Conservation (phyloP, 2,797 vertebrate genomes). For the Emydoidea blandingii region DNA sequence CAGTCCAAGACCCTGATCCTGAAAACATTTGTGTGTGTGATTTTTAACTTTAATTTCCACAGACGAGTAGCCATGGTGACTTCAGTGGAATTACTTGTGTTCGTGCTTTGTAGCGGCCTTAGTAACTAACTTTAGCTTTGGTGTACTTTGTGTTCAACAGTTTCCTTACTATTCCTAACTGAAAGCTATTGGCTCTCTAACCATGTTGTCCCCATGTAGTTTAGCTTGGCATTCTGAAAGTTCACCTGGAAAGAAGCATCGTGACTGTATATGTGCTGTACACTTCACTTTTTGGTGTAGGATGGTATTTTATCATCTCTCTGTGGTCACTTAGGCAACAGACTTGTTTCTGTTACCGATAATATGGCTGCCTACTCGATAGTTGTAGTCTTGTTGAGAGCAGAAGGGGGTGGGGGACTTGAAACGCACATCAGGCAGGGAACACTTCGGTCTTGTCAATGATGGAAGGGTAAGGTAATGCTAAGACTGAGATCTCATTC, state of each 20-base stretch:
- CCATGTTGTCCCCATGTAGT: not conserved
- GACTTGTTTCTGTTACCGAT: not conserved
- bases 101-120: not conserved
- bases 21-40: not conserved
- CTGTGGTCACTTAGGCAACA: not conserved
- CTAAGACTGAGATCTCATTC: slow-evolving; percentile 23
- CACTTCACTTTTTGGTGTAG: not conserved
- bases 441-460: slow-evolving; percentile 40
- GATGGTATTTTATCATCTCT: not conserved
- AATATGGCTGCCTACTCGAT: slow-evolving; percentile 1
- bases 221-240: not conserved
- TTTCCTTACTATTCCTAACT: not conserved
- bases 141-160: not conserved
- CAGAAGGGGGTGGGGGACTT: slow-evolving; percentile 26
- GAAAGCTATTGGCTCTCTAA: not conserved
- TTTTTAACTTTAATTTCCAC: rapidly evolving
- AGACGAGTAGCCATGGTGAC: not conserved
- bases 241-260: not conserved
- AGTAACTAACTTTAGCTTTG: not conserved
- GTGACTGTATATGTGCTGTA: not conserved
- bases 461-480: slow-evolving; percentile 35
- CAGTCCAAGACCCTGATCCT: not conserved
- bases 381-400: slow-evolving; percentile 45
- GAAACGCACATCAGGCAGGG: slow-evolving; percentile 54
- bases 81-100: not conserved